Evolutionary conservation across 2,888 invertebrate genomes (phyloP).

Genomic region (Leucania comma): DNA sequence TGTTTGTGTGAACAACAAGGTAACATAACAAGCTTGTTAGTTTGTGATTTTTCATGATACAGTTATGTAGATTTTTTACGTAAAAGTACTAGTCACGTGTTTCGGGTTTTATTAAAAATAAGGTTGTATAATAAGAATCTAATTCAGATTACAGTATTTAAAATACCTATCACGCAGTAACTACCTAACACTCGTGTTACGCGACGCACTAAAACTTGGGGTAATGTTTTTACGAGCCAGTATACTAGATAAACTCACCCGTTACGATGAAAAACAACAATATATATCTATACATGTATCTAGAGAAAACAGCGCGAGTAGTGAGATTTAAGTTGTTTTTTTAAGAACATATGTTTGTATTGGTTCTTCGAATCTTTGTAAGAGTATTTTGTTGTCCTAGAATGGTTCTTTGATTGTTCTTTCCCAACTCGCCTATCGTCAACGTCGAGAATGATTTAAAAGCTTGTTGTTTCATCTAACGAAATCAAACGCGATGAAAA

Average conservation of each 20-base stretch:
- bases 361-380: background rate
- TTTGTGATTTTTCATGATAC: too few species aligned
- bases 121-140: too few species aligned
- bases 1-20: too few species aligned
- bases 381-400: background rate
- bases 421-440: too few species aligned
- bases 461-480: too few species aligned
- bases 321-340: constrained; percentile 40
- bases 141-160: too few species aligned
- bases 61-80: too few species aligned
- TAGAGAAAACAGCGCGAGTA: constrained; percentile 20
- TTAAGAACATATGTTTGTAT: constrained; percentile 2
- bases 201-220: constrained; percentile 40
- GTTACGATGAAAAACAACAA: constrained; percentile 55
- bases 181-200: constrained; percentile 27
- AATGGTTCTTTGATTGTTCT: background rate
- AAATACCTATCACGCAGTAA: background rate
- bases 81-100: too few species aligned
- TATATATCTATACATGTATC: constrained; percentile 31
- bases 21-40: too few species aligned
- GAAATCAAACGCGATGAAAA: too few species aligned
- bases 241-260: constrained; percentile 58
- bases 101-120: too few species aligned
- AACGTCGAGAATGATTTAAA: too few species aligned
- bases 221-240: constrained; percentile 62